Conservation (phyloP, 2,888 invertebrate species). For the Cheiracanthium punctorium region DNA sequence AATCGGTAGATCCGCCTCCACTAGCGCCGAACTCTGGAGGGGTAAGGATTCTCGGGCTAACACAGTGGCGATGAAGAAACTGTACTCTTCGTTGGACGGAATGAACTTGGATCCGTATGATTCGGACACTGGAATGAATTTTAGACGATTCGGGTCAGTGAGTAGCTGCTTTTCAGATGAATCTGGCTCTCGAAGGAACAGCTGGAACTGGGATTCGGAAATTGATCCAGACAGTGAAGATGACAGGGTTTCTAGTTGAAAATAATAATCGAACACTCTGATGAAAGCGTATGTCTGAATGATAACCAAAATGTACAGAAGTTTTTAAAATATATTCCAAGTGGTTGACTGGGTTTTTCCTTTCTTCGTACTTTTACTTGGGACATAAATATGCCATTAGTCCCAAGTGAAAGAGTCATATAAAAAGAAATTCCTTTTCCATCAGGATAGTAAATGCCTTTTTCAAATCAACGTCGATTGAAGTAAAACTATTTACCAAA, state of each 20-base stretch:
- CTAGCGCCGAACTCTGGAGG: not conserved
- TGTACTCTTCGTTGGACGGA: not conserved
- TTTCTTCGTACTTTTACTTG: no score
- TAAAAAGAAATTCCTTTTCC: no score
- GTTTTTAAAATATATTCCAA: no score
- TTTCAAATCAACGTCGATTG: no score
- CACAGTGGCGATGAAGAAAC: not conserved
- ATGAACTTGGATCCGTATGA: not conserved
- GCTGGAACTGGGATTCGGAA: constrained; percentile 51
- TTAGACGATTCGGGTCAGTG: constrained; percentile 28
- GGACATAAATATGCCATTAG: no score
- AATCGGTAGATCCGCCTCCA: not conserved
- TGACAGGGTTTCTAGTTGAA: constrained; percentile 10
- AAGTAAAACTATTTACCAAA: no score
- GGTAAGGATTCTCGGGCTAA: not conserved
- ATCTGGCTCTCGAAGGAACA: constrained; percentile 32
- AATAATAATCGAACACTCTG: no score
- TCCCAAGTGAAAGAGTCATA: no score
- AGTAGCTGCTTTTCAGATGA: constrained; percentile 31
- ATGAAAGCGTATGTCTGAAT: no score
- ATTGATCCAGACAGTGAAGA: constrained; percentile 34
- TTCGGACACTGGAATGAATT: constrained; percentile 15
- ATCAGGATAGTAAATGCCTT: no score
- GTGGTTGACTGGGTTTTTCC: no score
- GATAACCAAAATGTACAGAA: no score